These are phyloP conservation scores for Laspeyria flexula DNA, from an alignment of 2,888 invertebrate species.

Conservation along the genomic window DNA sequence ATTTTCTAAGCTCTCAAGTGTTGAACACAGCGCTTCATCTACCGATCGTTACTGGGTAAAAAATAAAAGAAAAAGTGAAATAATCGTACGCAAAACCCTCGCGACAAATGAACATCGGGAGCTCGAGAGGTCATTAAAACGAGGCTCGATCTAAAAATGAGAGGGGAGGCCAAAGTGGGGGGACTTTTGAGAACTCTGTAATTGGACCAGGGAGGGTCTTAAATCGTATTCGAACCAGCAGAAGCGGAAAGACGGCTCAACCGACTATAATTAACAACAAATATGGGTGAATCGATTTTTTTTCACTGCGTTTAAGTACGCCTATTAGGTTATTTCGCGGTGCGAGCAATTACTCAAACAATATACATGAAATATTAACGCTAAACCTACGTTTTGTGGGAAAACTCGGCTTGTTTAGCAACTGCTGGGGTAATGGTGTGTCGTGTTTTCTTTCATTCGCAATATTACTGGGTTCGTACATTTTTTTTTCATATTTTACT, in stretches of 20 bases:
- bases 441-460: constrained; percentile 66
- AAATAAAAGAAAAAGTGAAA: constrained; percentile 69
- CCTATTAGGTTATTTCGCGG: constrained; percentile 72
- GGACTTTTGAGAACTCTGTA: constrained; percentile 82
- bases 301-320: constrained; percentile 61
- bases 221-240: constrained; percentile 82
- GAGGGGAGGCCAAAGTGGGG: constrained; percentile 65
- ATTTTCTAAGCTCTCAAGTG: constrained; percentile 52
- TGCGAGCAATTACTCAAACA: constrained; percentile 78
- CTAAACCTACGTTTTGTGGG: constrained; percentile 76
- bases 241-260: constrained; percentile 84
- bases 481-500: constrained; percentile 63
- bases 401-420: constrained; percentile 79
- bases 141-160: constrained; percentile 83
- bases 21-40: constrained; percentile 58
- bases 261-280: constrained; percentile 85
- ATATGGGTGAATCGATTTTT: constrained; percentile 85
- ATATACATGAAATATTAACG: constrained; percentile 78
- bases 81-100: constrained; percentile 80
- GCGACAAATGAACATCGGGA: constrained; percentile 85
- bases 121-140: constrained; percentile 85
- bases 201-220: constrained; percentile 85
- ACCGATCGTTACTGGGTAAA: constrained; percentile 65
- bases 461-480: constrained; percentile 58
- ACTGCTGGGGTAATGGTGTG: constrained; percentile 68